Evolutionary conservation across 1,140 invertebrate genomes (phyloP), one percentile per base, ranked within the genome.

Genomic region (Medauroidea extradentata): DNA sequence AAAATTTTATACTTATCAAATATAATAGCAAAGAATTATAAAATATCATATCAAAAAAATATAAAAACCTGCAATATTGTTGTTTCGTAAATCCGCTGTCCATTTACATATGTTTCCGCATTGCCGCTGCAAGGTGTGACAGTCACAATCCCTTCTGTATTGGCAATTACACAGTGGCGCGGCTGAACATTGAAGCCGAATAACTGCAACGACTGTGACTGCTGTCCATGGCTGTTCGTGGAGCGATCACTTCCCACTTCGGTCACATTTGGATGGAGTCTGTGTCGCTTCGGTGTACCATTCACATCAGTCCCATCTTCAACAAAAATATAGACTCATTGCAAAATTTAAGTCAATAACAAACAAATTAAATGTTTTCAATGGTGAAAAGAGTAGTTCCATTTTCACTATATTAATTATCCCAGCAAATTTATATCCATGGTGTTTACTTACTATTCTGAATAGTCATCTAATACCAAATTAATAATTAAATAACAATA

Each of bases 21-120:
- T n/a, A n/a, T n/a, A n/a, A n/a, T n/a, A n/a, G n/a, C n/a, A n/a
- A n/a, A n/a, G n/a, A n/a, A n/a, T n/a, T n/a, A n/a, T n/a, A n/a
- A n/a, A n/a, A n/a, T n/a, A n/a, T n/a, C 29, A 34, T 34, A 7
- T 34, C 4, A 34, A 34, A 34, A 7, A 7, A 34, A 34, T 34
- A 34, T 34, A 34, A 5, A 25, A 69, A 87, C 87, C 81, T 94
- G 90, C 34, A 98, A 77, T 63, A 96, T 90, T 3, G 94, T 95
- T 1, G 94, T 94, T 72, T 98, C 93, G 69, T 87, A 87, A 67
- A 96, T 92, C 61, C 93, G 82, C 69, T 94, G 90, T 42, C 91
- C 91, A 73, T 97, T 95, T 51, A 98, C 91, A 69, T 91, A 96
- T 7, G 93, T 95, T 68, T 96, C 90, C 2, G 94, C 91, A 71